Evolutionary conservation across 2,888 invertebrate species (phyloP).

Genomic region (Idaea dimidiata): DNA sequence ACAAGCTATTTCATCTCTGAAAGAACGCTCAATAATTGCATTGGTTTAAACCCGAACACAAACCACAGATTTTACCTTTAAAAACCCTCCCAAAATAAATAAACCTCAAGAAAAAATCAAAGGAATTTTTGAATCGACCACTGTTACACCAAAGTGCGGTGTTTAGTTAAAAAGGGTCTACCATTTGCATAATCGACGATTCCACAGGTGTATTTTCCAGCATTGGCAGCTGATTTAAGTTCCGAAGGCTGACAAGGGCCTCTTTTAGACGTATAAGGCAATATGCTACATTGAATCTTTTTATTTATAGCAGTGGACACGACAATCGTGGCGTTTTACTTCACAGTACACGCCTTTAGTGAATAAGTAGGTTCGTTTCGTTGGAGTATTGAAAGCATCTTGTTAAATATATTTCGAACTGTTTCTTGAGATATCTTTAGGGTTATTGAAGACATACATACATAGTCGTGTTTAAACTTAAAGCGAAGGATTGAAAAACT

Average conservation of each 20-base stretch:
- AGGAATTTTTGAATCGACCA: conserved; percentile 45
- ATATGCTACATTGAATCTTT: conserved; percentile 59
- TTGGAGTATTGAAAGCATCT: neutral
- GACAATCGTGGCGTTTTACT: conserved; percentile 36
- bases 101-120: conserved; percentile 4
- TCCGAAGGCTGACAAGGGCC: conserved; percentile 62
- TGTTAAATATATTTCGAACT: neutral
- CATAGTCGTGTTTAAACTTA: too few species aligned
- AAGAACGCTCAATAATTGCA: neutral
- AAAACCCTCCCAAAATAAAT: conserved; percentile 4
- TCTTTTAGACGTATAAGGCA: conserved; percentile 65
- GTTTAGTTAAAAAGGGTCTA: conserved; percentile 63
- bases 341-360: conserved; percentile 21
- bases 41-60: neutral
- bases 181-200: conserved; percentile 78
- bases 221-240: conserved; percentile 74
- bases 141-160: conserved; percentile 55
- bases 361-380: conserved; percentile 1
- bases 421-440: neutral
- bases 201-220: conserved; percentile 68
- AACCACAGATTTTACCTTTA: neutral
- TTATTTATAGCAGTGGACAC: conserved; percentile 59
- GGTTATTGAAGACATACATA: neutral
- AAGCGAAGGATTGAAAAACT: too few species aligned
- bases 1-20: too few species aligned